Evolutionary conservation across 2,888 invertebrate genomes (phyloP).

Genomic region (Meghimatium bilineatum): DNA sequence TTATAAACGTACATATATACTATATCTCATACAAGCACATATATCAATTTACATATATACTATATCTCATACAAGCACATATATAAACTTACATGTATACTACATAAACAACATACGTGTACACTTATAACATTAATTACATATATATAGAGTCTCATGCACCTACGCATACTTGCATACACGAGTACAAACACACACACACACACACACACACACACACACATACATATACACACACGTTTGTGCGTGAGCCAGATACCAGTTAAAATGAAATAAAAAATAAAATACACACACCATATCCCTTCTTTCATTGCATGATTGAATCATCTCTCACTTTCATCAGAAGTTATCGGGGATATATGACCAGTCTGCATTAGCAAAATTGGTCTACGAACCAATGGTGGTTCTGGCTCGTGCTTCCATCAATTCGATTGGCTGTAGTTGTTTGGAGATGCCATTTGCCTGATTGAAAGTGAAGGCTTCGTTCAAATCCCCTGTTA

Average conservation of each 20-base stretch:
- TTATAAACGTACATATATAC: no score
- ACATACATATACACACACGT: not conserved
- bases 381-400: slow-evolving; percentile 37
- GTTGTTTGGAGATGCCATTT: slow-evolving; percentile 41
- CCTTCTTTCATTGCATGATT: slow-evolving; percentile 32
- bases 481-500: slow-evolving; percentile 18
- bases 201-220: not conserved
- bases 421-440: slow-evolving; percentile 44
- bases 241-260: not conserved
- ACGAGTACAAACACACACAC: no score
- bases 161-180: no score
- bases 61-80: no score
- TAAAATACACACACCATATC: slow-evolving; percentile 11
- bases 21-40: no score
- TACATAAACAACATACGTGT: no score
- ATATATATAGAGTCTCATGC: no score
- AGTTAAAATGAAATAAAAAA: not conserved
- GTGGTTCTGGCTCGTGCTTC: slow-evolving; percentile 36
- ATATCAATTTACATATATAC: no score
- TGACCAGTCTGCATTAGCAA: slow-evolving; percentile 43
- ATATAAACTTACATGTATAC: not conserved
- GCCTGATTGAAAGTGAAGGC: slow-evolving; percentile 43
- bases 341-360: not conserved
- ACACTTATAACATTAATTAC: no score
- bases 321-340: slow-evolving; percentile 39